Evolutionary conservation across 2,888 invertebrate genomes (phyloP).

Genomic region (Meiosimyza decipiens): DNA sequence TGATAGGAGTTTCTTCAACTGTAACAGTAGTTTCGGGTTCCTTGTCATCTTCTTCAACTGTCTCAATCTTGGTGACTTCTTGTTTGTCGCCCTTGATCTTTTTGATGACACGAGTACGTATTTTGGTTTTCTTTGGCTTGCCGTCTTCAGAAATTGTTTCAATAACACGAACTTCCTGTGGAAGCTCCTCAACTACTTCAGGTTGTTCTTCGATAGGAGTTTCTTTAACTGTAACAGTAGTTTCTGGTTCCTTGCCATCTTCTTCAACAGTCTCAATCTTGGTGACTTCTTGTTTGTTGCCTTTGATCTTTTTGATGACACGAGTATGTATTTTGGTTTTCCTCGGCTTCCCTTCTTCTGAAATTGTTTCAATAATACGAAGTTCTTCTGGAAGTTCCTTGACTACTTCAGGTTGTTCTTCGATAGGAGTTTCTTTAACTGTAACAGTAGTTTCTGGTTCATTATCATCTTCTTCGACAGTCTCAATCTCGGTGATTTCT

Average conservation of each 20-base stretch:
- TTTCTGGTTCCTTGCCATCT: neutral
- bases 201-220: neutral
- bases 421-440: constrained; percentile 25
- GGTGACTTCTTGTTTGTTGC: too few relatives aligned
- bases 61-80: constrained; percentile 10
- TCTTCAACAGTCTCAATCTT: constrained; percentile 2
- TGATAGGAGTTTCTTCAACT: constrained; percentile 42
- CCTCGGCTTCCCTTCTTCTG: too few relatives aligned
- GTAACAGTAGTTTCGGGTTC: constrained; percentile 46
- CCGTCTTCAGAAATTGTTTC: constrained; percentile 9
- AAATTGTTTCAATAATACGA: neutral
- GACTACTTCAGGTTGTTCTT: constrained; percentile 13
- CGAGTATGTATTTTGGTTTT: too few relatives aligned
- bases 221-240: constrained; percentile 3
- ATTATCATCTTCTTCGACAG: constrained; percentile 34
- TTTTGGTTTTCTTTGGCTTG: constrained; percentile 12
- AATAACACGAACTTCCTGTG: constrained; percentile 14
- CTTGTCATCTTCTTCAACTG: constrained; percentile 42
- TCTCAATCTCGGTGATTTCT: constrained; percentile 35
- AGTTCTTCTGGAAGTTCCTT: constrained; percentile 1
- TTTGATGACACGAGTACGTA: constrained; percentile 1
- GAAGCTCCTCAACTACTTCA: neutral
- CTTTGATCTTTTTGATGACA: too few relatives aligned
- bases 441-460: constrained; percentile 36
- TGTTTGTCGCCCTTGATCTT: constrained; percentile 8